Evolutionary conservation across 1,140 invertebrate genomes (phyloP), one percentile per base, ranked within the genome.

Genomic region (Eueides isabella): DNA sequence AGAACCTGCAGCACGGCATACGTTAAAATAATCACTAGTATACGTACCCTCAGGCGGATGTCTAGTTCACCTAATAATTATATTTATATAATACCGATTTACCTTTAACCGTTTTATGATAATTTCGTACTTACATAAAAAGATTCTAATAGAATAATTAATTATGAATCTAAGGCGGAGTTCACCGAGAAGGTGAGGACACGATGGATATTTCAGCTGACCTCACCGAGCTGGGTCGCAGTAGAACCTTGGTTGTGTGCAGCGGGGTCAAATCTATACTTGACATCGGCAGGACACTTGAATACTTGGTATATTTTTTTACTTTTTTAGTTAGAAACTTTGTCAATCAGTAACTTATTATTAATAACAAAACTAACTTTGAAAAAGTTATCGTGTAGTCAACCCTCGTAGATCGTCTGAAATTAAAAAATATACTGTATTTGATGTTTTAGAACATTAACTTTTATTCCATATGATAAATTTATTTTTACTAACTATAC

Each of bases 201-300:
- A 97, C 96, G 67, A 94, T 99, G 88, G 99, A 99, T 92, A 94
- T 99, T 9, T 99, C 98, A 79, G 98, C 99, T 7, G 99, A 99
- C 94, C 94, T 99, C 19, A 96, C 95, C 11, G 98, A 99, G 92
- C 94, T 99, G 28, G 97, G 98, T 6, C 94, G 96, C 65, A 98
- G 96, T 73, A 96, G 96, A 7, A 95, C 99, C 1, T 95, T 97
- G 71, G 98, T 99, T 12, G 96, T 99, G 1, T 99, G 97, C 76
- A 97, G 98, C 82, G 99, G 99, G 16, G 95, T 99, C 41, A 99
- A 99, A 94, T 99, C 98, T 38, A 99, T 99, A 82, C 94, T 99
- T 31, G 99, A 99, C 88, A 98, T 99, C 83, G 96, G 95, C 1
- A 96, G 96, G 83, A 99, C 99, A 1, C 93, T 99, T 31, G 99